phyloP scores from a whole-genome alignment of 2,797 vertebrate species.

The Galagoides demidoff region DNA sequence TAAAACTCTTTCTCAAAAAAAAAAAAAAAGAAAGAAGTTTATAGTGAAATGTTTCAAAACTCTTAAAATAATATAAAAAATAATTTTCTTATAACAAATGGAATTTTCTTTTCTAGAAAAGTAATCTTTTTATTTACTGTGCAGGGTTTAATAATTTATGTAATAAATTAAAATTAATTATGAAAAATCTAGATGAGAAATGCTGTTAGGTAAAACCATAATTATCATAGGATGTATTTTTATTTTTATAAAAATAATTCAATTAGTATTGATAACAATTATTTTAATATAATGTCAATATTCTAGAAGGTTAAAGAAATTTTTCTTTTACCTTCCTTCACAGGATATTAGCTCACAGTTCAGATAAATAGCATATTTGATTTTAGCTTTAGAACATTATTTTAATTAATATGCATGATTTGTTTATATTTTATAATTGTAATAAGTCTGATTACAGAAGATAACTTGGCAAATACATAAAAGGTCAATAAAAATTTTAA shows the following conservation, averaged over 20 bases:
- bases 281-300: conserved; percentile 5
- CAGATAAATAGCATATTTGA: not conserved
- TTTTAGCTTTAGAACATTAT: not conserved
- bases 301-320: not conserved
- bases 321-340: not conserved
- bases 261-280: not conserved
- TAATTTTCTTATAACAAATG: not conserved
- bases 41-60: not conserved
- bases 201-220: not conserved
- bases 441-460: not conserved
- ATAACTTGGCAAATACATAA: not conserved
- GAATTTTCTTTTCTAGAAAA: not conserved
- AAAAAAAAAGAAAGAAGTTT: not conserved
- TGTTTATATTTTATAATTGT: not conserved
- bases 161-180: not conserved
- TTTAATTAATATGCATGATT: not conserved
- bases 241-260: not conserved
- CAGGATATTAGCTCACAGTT: not conserved
- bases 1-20: no score
- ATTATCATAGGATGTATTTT: not conserved
- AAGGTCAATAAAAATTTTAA: not conserved
- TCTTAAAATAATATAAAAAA: not conserved
- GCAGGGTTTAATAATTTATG: not conserved
- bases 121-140: not conserved
- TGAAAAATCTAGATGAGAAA: not conserved